Percentiles rank a stretch among this genome's conserved stretches.
Evolutionary conservation across 2,797 vertebrate species (phyloP).

Genomic region (Xenentodon cancila): DNA sequence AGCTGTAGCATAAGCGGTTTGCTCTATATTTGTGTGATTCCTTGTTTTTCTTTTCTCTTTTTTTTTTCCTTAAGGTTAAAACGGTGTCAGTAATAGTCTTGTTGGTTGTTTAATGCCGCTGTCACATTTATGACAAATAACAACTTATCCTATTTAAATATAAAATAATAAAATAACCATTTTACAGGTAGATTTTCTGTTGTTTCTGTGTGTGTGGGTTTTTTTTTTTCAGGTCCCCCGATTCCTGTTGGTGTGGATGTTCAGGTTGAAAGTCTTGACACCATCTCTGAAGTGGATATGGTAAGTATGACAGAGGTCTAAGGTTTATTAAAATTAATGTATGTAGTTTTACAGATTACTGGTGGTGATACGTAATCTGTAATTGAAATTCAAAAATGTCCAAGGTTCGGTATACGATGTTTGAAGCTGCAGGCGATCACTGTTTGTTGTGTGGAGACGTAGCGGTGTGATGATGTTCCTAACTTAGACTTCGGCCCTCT

Average conservation of each 20-base stretch:
- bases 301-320: conserved; percentile 72
- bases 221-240: conserved; percentile 85
- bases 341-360: background rate
- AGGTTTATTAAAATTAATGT: background rate
- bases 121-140: too few relatives aligned
- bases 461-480: too few relatives aligned
- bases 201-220: background rate
- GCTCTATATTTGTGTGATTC: conserved; percentile 17
- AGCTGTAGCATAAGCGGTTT: background rate
- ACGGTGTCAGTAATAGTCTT: background rate
- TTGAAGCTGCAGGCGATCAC: too few relatives aligned
- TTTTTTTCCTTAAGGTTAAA: background rate
- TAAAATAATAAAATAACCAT: conserved; percentile 1
- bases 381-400: too few relatives aligned
- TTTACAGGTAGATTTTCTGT: background rate
- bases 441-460: too few relatives aligned
- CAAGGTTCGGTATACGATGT: too few relatives aligned
- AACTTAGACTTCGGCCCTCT: too few relatives aligned
- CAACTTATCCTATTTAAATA: background rate
- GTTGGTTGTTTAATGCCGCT: too few relatives aligned
- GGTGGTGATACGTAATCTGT: too few relatives aligned
- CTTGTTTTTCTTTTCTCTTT: conserved; percentile 24
- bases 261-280: conserved; percentile 97
- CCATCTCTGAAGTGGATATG: conserved; percentile 98
- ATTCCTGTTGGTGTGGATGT: conserved; percentile 97